Conservation (phyloP, 53 echinoderm and acorn worm genomes). For the Temnopleurus reevesii region DNA sequence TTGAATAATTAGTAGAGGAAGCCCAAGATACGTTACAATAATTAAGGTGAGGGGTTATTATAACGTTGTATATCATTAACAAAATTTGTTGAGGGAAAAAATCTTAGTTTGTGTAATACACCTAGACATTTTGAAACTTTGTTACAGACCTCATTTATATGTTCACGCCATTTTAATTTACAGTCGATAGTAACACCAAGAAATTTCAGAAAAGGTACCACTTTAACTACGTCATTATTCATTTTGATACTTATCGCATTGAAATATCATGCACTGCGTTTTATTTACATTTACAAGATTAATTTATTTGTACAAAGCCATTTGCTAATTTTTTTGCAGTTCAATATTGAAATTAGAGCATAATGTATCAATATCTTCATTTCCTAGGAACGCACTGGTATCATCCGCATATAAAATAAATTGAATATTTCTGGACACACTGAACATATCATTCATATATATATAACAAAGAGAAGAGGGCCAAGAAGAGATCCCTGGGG, state of each 20-base stretch:
- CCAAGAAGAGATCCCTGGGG: no score
- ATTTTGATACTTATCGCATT: no score
- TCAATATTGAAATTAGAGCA: neutral
- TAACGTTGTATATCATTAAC: no score
- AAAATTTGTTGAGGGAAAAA: neutral
- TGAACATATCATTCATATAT: no score
- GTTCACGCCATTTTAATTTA: neutral
- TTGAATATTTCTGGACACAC: no score
- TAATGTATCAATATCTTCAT: neutral
- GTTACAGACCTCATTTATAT: neutral
- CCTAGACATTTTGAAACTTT: neutral
- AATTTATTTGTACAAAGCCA: neutral
- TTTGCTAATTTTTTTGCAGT: neutral
- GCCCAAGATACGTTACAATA: no score
- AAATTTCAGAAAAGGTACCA: neutral
- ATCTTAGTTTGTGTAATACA: neutral
- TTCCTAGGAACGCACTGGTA: neutral
- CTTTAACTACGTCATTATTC: no score
- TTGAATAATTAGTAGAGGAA: no score
- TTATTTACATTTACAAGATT: neutral
- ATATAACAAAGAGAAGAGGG: no score
- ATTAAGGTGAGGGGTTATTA: no score
- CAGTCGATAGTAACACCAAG: neutral
- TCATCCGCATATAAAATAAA: neutral
- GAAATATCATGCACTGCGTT: no score